A percentile compares a stretch with the other conserved stretches of the same genome.
Conservation (phyloP, 2,888 invertebrate genomes). For the Patella ulyssiponensis region DNA sequence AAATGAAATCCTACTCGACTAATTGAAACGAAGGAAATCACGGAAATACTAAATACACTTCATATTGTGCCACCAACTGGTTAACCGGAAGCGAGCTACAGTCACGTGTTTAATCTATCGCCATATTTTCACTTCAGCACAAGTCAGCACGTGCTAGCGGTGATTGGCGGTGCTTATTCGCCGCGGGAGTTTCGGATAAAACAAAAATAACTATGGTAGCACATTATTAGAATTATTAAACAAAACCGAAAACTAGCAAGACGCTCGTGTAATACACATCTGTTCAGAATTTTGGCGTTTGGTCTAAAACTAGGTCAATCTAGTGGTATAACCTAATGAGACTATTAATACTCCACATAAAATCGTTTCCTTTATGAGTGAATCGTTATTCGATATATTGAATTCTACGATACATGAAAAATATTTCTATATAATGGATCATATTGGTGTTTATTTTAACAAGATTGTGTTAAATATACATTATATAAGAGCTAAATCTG, state of each 20-base stretch:
- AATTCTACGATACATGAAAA: too few relatives aligned
- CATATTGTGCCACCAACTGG: not conserved
- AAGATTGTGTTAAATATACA: too few relatives aligned
- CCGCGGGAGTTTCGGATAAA: constrained; percentile 5
- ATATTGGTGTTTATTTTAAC: too few relatives aligned
- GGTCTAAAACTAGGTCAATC: too few relatives aligned
- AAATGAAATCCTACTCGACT: not conserved
- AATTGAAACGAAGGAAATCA: constrained; percentile 1
- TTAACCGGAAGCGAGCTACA: not conserved
- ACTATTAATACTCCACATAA: not conserved
- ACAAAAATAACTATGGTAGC: constrained; percentile 3
- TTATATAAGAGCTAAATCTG: too few relatives aligned
- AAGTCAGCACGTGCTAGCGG: not conserved
- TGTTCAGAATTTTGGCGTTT: not conserved
- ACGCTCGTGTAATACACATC: not conserved
- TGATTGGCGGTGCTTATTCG: not conserved
- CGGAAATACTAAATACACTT: constrained; percentile 11
- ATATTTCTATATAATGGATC: too few relatives aligned
- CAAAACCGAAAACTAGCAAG: not conserved
- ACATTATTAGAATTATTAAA: not conserved
- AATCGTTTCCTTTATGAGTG: too few relatives aligned
- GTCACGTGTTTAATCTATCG: constrained; percentile 8
- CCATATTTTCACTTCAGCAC: constrained; percentile 5
- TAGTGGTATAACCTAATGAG: not conserved
- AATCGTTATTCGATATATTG: too few relatives aligned